Conservation (phyloP, 2,113 vertebrate genomes). For the Salvator merianae region DNA sequence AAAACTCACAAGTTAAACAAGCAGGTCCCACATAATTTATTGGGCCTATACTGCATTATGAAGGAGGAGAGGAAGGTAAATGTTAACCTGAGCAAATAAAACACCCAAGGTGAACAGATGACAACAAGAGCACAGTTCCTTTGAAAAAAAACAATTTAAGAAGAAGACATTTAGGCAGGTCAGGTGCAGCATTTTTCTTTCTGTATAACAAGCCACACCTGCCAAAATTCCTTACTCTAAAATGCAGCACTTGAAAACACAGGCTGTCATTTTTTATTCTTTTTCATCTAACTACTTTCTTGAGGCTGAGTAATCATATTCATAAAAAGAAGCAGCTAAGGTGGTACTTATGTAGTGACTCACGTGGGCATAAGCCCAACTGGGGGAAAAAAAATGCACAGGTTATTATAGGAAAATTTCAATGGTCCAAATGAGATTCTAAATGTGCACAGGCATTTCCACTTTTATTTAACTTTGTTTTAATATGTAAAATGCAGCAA, state of each 20-base stretch:
- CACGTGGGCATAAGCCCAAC: neutral
- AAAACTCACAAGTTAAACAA: conserved; percentile 21
- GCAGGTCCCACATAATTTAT: neutral
- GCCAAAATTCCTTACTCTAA: neutral
- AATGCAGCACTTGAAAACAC: neutral
- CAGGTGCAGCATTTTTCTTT: neutral
- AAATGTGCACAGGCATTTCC: neutral
- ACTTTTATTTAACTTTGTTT: neutral
- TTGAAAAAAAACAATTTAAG: neutral
- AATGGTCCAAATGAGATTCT: neutral
- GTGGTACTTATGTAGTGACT: neutral
- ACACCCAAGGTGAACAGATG: neutral
- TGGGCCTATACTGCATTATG: neutral
- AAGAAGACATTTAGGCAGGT: neutral
- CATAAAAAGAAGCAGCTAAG: neutral
- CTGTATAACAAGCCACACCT: neutral
- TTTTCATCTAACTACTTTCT: neutral
- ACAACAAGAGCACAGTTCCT: neutral
- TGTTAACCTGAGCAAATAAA: conserved; percentile 1
- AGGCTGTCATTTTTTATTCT: neutral
- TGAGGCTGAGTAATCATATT: neutral
- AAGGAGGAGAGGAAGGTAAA: neutral
- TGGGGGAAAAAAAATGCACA: neutral
- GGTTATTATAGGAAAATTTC: neutral
- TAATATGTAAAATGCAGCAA: too few relatives aligned